A percentile compares a stretch with the other conserved stretches of the same genome.
phyloP scores from a whole-genome alignment of 2,888 invertebrate genomes.

The Eubasilissa splendida region DNA sequence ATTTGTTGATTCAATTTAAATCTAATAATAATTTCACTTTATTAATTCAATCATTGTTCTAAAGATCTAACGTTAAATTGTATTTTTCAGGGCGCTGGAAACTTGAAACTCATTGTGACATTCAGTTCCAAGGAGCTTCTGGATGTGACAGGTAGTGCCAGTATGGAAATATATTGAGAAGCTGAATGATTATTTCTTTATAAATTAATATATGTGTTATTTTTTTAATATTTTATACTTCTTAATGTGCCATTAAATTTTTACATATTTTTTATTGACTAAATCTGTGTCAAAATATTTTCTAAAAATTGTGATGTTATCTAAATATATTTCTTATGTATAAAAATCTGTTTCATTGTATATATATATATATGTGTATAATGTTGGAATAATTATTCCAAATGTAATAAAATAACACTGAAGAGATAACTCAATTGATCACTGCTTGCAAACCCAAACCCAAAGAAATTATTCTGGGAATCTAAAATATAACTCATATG shows the following conservation, averaged over 20 bases:
- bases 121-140: constrained; percentile 80
- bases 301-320: too few relatives aligned
- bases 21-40: too few relatives aligned
- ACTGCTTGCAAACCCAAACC: too few relatives aligned
- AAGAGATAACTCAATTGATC: too few relatives aligned
- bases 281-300: background rate
- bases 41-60: background rate
- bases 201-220: background rate
- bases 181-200: background rate
- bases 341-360: too few relatives aligned
- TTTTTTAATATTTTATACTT: background rate
- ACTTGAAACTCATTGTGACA: constrained; percentile 79
- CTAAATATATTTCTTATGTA: background rate
- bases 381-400: too few relatives aligned
- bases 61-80: constrained; percentile 4
- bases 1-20: too few relatives aligned
- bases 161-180: constrained; percentile 69
- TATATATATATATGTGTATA: too few relatives aligned
- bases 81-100: constrained; percentile 72
- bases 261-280: background rate
- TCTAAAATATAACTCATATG: too few relatives aligned
- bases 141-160: constrained; percentile 80
- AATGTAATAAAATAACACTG: too few relatives aligned
- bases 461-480: too few relatives aligned
- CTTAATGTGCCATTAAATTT: background rate